Base-by-base conservation (phyloP, 2,888 invertebrate genomes). In the Amphipyra tragopoginis region DNA sequence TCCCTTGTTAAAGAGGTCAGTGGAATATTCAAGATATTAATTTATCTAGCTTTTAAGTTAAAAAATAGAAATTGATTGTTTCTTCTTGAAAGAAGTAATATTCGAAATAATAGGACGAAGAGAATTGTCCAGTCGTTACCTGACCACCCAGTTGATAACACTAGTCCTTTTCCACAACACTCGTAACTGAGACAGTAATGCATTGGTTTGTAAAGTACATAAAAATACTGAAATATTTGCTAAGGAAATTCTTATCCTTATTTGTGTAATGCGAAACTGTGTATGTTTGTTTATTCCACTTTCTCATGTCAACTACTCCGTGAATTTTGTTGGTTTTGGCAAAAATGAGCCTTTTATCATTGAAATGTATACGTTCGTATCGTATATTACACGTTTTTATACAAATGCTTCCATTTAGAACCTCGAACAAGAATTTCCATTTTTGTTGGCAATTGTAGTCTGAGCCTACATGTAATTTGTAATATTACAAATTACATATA, bases 1-100 rank as follows among this genome's bases (percentile, higher is more conserved):
- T 91, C 92, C 1, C 86, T 94, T 60, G 92, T 94, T 3, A 90
- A 90, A 86, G 94, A 94, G 89, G 94, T 94, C 69, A 72, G 81
- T 65, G 47, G 1, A 36, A 21, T n/a, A 15, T 1, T 14, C 8
- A 6, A 34, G 43, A 15, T 13, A 15, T 21, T 21, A 54, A 15
- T 14, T 45, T 34, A 15, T 13, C 8, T 49, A 15, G 10, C n/a
- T 0, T 49, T 10, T 34, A 51, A 34, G n/a, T 9, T 2, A n/a
- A 39, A 38, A 44, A 7, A 2, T 42, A 9, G 36, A 10, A 36
- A 10, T 29, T 5, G 7, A 1, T 21, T 8, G 33, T 8, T 33
- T 9, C 33, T 36, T 11, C 36, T 36, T 36, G 7, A 36, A 36
- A 36, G 11, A 36, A 11, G 10, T 8, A 10, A 36, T 36, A 1